Evolutionary conservation across 2,888 invertebrate species (phyloP).

Genomic region (Agonopterix alstromeriana): DNA sequence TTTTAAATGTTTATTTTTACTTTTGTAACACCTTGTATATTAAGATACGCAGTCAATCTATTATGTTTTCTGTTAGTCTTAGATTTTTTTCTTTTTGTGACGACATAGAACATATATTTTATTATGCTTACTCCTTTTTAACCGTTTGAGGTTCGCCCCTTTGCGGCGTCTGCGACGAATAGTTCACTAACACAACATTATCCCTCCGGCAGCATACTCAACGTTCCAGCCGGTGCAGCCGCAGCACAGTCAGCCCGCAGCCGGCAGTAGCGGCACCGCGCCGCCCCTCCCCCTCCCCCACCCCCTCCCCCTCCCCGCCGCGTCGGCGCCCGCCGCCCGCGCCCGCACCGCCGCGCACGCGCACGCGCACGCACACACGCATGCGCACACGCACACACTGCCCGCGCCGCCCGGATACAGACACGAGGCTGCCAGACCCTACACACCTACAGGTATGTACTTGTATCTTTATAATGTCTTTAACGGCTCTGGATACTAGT

Average conservation of each 20-base stretch:
- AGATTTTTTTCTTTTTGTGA: too few species aligned
- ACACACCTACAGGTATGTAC: slow-evolving; percentile 12
- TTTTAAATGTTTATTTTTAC: too few species aligned
- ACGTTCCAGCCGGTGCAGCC: slow-evolving; percentile 23
- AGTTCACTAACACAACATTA: neutral
- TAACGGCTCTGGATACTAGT: too few species aligned
- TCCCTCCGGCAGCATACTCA: slow-evolving; percentile 37
- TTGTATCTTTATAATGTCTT: too few species aligned
- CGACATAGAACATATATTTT: too few species aligned
- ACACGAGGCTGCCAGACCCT: slow-evolving; percentile 6
- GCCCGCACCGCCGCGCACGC: neutral
- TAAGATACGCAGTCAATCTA: too few species aligned
- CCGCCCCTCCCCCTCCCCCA: neutral
- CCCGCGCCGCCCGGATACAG: slow-evolving; percentile 7
- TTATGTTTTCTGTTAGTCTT: too few species aligned
- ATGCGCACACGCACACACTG: slow-evolving; percentile 4
- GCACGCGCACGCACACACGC: slow-evolving; percentile 6
- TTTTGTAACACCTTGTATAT: too few species aligned
- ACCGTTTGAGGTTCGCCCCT: too few species aligned
- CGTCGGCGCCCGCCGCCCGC: neutral
- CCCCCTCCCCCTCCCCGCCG: too few species aligned
- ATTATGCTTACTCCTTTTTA: too few species aligned
- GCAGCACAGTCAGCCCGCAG: neutral
- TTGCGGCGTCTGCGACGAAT: too few species aligned
- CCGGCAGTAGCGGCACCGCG: neutral